Evolutionary conservation across 2,113 vertebrate genomes (phyloP).

Genomic region (Tonatia bakeri): DNA sequence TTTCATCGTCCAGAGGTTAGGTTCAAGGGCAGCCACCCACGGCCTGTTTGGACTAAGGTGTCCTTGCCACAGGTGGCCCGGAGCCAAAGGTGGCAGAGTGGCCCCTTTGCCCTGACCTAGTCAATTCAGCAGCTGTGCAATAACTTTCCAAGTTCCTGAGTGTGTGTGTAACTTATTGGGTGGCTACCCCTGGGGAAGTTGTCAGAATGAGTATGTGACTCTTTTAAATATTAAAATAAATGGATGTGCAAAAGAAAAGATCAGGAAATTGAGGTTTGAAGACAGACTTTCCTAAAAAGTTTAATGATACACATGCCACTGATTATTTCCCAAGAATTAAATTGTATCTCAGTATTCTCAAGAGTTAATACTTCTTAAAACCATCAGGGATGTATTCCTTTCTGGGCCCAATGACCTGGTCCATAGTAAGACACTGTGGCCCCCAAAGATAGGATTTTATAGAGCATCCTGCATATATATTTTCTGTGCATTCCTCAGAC

Average conservation of each 20-base stretch:
- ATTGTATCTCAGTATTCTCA: background rate
- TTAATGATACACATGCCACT: background rate
- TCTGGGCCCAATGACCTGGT: background rate
- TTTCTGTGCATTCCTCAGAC: background rate
- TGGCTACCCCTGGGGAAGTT: conserved; percentile 45
- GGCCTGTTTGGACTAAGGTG: background rate
- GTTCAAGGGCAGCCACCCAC: background rate
- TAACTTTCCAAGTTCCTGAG: conserved; percentile 57
- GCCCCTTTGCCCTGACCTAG: background rate
- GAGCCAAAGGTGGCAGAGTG: background rate
- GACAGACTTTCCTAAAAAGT: background rate
- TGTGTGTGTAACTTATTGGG: conserved; percentile 73
- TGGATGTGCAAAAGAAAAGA: background rate
- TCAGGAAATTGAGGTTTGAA: background rate
- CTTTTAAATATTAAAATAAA: conserved; percentile 61
- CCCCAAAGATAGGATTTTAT: background rate
- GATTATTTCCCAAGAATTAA: background rate
- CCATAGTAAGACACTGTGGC: background rate
- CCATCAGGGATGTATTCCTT: background rate
- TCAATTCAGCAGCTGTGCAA: conserved; percentile 71
- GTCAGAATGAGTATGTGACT: conserved; percentile 36
- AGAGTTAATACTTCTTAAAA: background rate
- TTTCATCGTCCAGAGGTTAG: background rate
- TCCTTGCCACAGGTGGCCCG: background rate
- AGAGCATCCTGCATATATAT: background rate